A percentile compares a stretch with the other conserved stretches of the same genome.
These are phyloP conservation scores for Pollicipes pollicipes DNA, from an alignment of 1,140 invertebrate genomes.

Conservation along the genomic window DNA sequence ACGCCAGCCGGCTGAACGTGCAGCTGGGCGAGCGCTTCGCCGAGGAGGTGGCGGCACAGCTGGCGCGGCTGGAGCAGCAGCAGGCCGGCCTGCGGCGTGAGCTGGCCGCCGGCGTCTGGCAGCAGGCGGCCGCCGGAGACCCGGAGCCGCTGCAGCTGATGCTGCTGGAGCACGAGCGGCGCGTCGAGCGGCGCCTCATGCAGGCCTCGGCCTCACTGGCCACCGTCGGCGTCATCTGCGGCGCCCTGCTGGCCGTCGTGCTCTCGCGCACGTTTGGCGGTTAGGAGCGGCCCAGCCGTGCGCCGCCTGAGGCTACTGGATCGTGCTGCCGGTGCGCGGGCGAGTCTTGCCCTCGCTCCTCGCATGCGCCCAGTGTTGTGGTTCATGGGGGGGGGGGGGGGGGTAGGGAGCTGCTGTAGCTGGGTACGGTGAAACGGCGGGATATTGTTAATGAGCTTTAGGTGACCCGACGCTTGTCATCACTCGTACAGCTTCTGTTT, in stretches of 20 bases:
- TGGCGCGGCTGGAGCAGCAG: neutral
- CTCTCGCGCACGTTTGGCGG: neutral
- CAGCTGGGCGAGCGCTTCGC: neutral
- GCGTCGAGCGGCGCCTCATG: neutral
- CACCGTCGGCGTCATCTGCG: neutral
- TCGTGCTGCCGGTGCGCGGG: no score
- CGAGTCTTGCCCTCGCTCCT: no score
- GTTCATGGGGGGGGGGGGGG: no score
- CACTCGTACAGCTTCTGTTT: no score
- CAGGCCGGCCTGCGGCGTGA: neutral
- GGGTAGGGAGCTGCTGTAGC: no score
- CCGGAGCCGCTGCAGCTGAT: neutral
- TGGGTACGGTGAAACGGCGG: no score
- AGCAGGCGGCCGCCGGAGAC: neutral
- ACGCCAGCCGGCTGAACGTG: neutral
- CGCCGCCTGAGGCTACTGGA: no score
- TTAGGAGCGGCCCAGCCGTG: no score
- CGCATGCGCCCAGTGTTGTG: no score
- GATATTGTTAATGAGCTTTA: no score
- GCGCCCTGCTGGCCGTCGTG: neutral
- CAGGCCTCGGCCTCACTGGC: neutral
- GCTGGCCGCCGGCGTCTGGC: neutral
- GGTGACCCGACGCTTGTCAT: no score
- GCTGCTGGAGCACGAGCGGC: neutral
- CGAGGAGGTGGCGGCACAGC: neutral